phyloP scores from a whole-genome alignment of 2,113 vertebrate genomes.

The Neopipo cinnamomea region DNA sequence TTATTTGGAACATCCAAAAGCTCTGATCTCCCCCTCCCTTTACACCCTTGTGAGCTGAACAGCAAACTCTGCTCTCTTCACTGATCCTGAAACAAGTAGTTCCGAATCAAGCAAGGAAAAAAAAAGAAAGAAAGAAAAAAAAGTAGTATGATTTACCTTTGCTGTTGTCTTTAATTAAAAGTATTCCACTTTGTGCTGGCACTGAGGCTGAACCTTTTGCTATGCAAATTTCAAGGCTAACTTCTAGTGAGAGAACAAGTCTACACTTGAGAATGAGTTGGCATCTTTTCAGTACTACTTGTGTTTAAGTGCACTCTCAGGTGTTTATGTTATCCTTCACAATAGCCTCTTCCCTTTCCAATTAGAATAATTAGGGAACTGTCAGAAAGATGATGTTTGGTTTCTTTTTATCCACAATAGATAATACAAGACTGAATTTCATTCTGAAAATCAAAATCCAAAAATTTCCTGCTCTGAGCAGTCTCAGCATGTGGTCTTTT shows the following conservation, averaged over 20 bases:
- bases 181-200: conserved; percentile 63
- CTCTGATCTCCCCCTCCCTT: neutral
- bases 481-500: neutral
- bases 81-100: conserved; percentile 61
- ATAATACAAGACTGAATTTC: neutral
- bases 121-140: neutral
- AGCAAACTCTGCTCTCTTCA: conserved; percentile 30
- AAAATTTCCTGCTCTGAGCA: neutral
- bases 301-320: conserved; percentile 59
- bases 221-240: conserved; percentile 72
- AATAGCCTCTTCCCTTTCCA: conserved; percentile 50
- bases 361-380: conserved; percentile 60
- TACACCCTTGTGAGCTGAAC: conserved; percentile 22
- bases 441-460: neutral
- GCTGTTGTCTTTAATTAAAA: conserved; percentile 76
- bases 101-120: conserved; percentile 60
- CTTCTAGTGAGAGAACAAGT: conserved; percentile 59
- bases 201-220: conserved; percentile 63
- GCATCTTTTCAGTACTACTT: conserved; percentile 51
- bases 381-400: neutral
- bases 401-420: conserved; percentile 16
- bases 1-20: conserved; percentile 24
- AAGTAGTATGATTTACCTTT: conserved; percentile 69
- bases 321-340: conserved; percentile 54
- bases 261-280: conserved; percentile 40